These are phyloP conservation scores for Linyphia triangularis DNA, from an alignment of 2,888 invertebrate species.

Conservation along the genomic window DNA sequence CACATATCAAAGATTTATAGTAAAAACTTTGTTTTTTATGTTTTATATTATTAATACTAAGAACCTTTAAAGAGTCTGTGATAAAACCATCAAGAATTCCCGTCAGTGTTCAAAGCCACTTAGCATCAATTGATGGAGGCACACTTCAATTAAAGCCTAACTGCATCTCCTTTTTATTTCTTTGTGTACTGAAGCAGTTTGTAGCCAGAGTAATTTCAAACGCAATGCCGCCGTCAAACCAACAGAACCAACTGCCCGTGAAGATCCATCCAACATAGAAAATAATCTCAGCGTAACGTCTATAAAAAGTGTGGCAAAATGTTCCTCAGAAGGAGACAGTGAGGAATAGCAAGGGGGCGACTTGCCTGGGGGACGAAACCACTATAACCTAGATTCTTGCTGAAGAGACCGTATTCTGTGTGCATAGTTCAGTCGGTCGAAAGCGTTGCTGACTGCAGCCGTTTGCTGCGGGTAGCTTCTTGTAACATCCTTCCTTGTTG, in stretches of 20 bases:
- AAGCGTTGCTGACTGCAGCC: constrained; percentile 42
- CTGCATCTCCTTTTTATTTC: too few relatives aligned
- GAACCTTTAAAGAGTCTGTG: too few relatives aligned
- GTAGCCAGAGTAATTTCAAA: neutral
- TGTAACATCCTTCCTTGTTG: neutral
- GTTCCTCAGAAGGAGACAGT: constrained; percentile 36
- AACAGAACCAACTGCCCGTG: constrained; percentile 26
- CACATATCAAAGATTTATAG: too few relatives aligned
- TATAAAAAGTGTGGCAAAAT: constrained; percentile 16
- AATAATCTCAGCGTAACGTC: constrained; percentile 1
- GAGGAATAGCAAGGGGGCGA: constrained; percentile 39
- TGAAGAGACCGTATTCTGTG: constrained; percentile 51
- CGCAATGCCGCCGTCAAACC: neutral
- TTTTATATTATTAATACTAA: too few relatives aligned
- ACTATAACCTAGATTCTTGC: constrained; percentile 68
- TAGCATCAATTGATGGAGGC: too few relatives aligned
- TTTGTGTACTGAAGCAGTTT: too few relatives aligned
- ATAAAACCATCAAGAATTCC: too few relatives aligned
- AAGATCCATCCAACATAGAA: constrained; percentile 18
- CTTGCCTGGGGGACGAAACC: constrained; percentile 57
- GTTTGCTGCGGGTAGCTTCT: constrained; percentile 37
- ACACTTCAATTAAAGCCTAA: too few relatives aligned
- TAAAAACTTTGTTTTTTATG: too few relatives aligned
- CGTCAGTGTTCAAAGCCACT: too few relatives aligned
- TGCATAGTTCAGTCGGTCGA: constrained; percentile 71